Evolutionary conservation across 2,113 vertebrate species (phyloP).

Genomic region (Poeciliopsis retropinna): DNA sequence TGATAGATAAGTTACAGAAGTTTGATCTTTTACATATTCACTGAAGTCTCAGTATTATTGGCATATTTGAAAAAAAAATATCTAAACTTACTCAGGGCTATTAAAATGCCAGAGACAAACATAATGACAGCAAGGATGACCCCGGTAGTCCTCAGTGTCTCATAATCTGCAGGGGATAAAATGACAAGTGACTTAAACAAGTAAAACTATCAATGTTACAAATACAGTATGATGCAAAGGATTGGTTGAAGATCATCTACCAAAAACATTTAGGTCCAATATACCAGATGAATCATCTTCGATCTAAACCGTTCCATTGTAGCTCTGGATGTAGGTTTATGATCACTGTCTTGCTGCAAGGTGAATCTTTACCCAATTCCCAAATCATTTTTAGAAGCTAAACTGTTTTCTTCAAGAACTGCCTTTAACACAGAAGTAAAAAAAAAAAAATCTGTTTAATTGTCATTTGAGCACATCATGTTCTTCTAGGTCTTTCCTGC

Average conservation of each 20-base stretch:
- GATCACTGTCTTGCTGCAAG: neutral
- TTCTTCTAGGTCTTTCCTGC: neutral
- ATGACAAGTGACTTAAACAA: constrained; percentile 4
- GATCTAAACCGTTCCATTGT: neutral
- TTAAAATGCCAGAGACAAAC: constrained; percentile 88
- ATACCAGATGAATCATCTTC: neutral
- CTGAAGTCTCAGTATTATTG: constrained; percentile 6
- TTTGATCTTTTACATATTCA: constrained; percentile 6
- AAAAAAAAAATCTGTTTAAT: neutral
- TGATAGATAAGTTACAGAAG: constrained; percentile 62
- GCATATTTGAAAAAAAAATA: neutral
- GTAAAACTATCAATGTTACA: neutral
- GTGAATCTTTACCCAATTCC: neutral
- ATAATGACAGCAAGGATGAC: constrained; percentile 86
- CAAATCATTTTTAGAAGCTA: neutral
- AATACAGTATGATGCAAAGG: neutral
- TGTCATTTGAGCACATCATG: neutral
- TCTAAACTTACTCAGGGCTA: constrained; percentile 85
- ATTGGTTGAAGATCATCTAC: no score
- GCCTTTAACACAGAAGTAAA: no score
- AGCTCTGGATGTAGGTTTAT: neutral
- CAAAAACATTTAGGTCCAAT: no score
- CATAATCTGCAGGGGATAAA: constrained; percentile 82
- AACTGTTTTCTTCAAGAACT: neutral
- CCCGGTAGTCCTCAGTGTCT: constrained; percentile 86